Evolutionary conservation across 2,888 invertebrate genomes (phyloP).

Genomic region (Oligia fasciuncula): DNA sequence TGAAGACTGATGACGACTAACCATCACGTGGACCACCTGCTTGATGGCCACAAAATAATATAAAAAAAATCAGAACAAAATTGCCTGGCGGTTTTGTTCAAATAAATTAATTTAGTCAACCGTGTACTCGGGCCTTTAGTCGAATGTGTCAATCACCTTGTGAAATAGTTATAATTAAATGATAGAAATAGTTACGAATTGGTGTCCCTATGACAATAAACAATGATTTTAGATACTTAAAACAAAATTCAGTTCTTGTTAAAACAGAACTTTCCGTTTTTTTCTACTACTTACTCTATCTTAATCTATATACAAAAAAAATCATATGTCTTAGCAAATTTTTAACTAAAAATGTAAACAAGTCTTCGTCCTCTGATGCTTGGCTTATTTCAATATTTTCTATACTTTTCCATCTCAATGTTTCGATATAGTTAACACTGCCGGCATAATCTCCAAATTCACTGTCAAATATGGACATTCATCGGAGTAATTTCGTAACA

Average conservation of each 20-base stretch:
- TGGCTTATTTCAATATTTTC: constrained; percentile 36
- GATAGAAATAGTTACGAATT: constrained; percentile 52
- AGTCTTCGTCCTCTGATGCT: constrained; percentile 48
- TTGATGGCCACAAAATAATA: neutral
- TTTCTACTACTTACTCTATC: constrained; percentile 34
- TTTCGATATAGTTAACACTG: constrained; percentile 24
- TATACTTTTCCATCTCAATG: constrained; percentile 35
- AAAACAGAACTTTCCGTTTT: neutral
- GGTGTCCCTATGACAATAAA: constrained; percentile 59
- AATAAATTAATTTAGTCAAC: neutral
- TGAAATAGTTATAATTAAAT: constrained; percentile 20
- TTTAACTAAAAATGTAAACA: constrained; percentile 37
- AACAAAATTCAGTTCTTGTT: constrained; percentile 5
- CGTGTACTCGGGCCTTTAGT: neutral
- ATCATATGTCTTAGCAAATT: constrained; percentile 40
- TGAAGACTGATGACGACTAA: neutral
- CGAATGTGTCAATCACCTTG: constrained; percentile 1
- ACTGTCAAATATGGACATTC: neutral
- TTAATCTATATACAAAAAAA: constrained; percentile 32
- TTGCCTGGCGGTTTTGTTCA: neutral
- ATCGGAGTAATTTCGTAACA: neutral
- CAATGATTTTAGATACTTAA: constrained; percentile 24
- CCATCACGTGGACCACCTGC: neutral
- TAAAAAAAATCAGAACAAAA: neutral
- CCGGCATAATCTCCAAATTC: neutral